These are phyloP conservation scores for Apteryx mantelli DNA, from an alignment of 2,113 vertebrate species.

Conservation along the genomic window DNA sequence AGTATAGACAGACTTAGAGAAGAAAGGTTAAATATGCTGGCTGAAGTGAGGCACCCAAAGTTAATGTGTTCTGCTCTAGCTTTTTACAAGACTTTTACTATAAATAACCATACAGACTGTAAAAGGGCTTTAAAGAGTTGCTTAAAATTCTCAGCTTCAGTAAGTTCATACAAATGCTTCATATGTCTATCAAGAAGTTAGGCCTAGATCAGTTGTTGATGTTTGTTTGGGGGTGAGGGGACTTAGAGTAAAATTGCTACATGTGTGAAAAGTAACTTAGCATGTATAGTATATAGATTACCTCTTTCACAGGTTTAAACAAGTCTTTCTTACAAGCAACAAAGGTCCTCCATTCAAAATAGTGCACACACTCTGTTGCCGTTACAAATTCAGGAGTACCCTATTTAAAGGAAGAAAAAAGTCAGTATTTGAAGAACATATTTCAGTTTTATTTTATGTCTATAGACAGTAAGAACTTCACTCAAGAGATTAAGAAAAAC, in stretches of 20 bases:
- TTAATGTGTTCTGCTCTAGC: neutral
- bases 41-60: neutral
- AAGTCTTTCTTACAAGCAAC: conserved; percentile 86
- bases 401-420: conserved; percentile 69
- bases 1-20: neutral
- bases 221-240: neutral
- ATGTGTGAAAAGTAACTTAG: neutral
- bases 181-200: neutral
- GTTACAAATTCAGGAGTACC: conserved; percentile 94
- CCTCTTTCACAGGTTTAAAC: conserved; percentile 94
- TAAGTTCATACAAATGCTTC: neutral
- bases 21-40: neutral
- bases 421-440: neutral
- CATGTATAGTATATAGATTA: conserved; percentile 42
- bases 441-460: neutral
- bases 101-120: neutral
- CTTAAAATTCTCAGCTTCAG: neutral
- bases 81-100: neutral
- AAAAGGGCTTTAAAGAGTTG: neutral
- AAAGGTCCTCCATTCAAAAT: conserved; percentile 95
- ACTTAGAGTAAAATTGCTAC: neutral
- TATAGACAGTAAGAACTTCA: neutral
- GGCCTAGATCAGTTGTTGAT: neutral
- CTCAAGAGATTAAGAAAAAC: neutral
- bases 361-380: conserved; percentile 88